A percentile compares a stretch with the other conserved stretches of the same genome.
Evolutionary conservation across 2,888 invertebrate genomes (phyloP).

Genomic region (Phyllotreta striolata): DNA sequence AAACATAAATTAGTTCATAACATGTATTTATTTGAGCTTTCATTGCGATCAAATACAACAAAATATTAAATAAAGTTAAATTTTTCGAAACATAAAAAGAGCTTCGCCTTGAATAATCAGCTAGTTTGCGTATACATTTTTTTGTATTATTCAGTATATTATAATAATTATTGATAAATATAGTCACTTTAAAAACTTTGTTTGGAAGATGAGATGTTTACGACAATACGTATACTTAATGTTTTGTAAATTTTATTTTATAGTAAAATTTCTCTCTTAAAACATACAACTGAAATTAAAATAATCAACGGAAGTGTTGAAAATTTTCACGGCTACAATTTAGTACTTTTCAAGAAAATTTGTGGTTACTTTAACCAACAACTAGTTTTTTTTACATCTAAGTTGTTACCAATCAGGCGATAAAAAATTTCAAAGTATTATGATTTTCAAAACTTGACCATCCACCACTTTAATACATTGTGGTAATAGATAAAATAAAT

Average conservation of each 20-base stretch:
- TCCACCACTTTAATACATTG: too few relatives aligned
- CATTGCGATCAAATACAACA: slow-evolving; percentile 87
- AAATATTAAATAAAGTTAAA: slow-evolving; percentile 80
- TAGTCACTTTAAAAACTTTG: slow-evolving; percentile 62
- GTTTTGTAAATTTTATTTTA: slow-evolving; percentile 64
- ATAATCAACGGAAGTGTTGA: slow-evolving; percentile 43
- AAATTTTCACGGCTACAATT: slow-evolving; percentile 45
- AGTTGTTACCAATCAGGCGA: slow-evolving; percentile 35
- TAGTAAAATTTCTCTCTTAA: slow-evolving; percentile 23
- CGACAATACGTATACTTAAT: slow-evolving; percentile 79
- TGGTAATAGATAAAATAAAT: too few relatives aligned
- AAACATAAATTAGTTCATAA: slow-evolving; percentile 66
- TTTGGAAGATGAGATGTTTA: slow-evolving; percentile 70
- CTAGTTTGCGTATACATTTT: slow-evolving; percentile 76
- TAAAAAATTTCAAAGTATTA: too few relatives aligned
- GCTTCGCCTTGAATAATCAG: slow-evolving; percentile 69
- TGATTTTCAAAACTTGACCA: too few relatives aligned
- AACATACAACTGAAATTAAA: slow-evolving; percentile 45
- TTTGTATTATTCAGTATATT: slow-evolving; percentile 70
- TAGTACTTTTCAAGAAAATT: slow-evolving; percentile 49
- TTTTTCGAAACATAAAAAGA: slow-evolving; percentile 76
- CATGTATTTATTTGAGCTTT: slow-evolving; percentile 89
- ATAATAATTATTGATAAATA: slow-evolving; percentile 63
- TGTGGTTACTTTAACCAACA: slow-evolving; percentile 50
- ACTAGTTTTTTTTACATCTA: slow-evolving; percentile 49